These are phyloP conservation scores for Eupithecia tripunctaria DNA, from an alignment of 2,888 invertebrate genomes.

Conservation along the genomic window DNA sequence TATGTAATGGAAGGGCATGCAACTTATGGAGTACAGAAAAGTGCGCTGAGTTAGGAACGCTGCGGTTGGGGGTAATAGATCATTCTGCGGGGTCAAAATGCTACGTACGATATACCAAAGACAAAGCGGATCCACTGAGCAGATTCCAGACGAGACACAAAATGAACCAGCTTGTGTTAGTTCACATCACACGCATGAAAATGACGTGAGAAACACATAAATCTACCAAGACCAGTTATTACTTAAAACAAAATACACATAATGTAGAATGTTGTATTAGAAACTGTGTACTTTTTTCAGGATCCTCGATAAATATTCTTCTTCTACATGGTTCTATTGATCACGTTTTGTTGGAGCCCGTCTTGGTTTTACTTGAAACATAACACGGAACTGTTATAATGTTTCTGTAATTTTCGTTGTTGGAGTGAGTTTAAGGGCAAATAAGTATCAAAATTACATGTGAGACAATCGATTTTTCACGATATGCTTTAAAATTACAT, in stretches of 20 bases:
- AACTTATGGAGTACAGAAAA: constrained; percentile 67
- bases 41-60: constrained; percentile 73
- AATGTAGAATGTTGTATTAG: constrained; percentile 61
- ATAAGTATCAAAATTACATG: constrained; percentile 33
- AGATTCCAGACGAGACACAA: constrained; percentile 62
- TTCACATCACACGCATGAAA: constrained; percentile 74
- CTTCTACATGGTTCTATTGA: constrained; percentile 60
- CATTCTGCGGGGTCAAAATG: constrained; percentile 77
- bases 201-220: constrained; percentile 70
- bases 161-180: constrained; percentile 72
- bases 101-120: constrained; percentile 76
- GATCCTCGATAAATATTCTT: constrained; percentile 62
- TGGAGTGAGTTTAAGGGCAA: constrained; percentile 27
- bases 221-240: constrained; percentile 79
- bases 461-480: constrained; percentile 43
- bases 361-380: constrained; percentile 81
- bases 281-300: constrained; percentile 61
- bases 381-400: constrained; percentile 63
- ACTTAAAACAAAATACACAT: constrained; percentile 65
- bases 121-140: constrained; percentile 75
- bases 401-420: constrained; percentile 41
- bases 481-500: constrained; percentile 11
- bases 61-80: constrained; percentile 68
- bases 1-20: constrained; percentile 70
- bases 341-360: constrained; percentile 75